Percentiles rank a stretch among this genome's conserved stretches.
phyloP scores from a whole-genome alignment of 2,888 invertebrate genomes.

The Andrena fulva region DNA sequence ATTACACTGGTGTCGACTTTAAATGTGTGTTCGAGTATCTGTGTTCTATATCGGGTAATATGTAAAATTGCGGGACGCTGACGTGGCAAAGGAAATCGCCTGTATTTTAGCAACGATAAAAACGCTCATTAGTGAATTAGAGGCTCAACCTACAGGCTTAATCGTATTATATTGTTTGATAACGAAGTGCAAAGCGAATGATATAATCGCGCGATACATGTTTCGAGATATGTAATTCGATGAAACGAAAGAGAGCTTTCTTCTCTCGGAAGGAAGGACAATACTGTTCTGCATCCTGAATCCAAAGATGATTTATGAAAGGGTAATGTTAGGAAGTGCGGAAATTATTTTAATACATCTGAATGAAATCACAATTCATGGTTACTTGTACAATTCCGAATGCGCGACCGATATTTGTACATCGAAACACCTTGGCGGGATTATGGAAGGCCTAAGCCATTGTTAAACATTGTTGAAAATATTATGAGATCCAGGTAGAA shows the following conservation, averaged over 20 bases:
- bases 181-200: constrained; percentile 27
- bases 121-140: constrained; percentile 53
- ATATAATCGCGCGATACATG: constrained; percentile 36
- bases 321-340: constrained; percentile 39
- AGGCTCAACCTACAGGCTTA: constrained; percentile 44
- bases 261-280: constrained; percentile 63
- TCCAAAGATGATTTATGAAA: constrained; percentile 50
- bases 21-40: constrained; percentile 63
- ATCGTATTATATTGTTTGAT: constrained; percentile 34
- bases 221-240: constrained; percentile 46
- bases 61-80: constrained; percentile 48
- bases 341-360: constrained; percentile 67
- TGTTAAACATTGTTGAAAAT: constrained; percentile 82
- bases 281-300: constrained; percentile 66
- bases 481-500: constrained; percentile 71
- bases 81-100: constrained; percentile 22
- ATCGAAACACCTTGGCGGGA: constrained; percentile 72
- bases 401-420: constrained; percentile 76
- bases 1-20: constrained; percentile 44
- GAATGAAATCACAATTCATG: constrained; percentile 44
- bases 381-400: constrained; percentile 61
- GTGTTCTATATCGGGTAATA: constrained; percentile 60
- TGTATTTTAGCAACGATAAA: constrained; percentile 47
- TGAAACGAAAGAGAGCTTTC: constrained; percentile 47
- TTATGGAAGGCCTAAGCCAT: constrained; percentile 82